Evolutionary conservation across 2,113 vertebrate species (phyloP), one percentile per base, ranked within the genome.

Genomic region (Pampusana beccarii): DNA sequence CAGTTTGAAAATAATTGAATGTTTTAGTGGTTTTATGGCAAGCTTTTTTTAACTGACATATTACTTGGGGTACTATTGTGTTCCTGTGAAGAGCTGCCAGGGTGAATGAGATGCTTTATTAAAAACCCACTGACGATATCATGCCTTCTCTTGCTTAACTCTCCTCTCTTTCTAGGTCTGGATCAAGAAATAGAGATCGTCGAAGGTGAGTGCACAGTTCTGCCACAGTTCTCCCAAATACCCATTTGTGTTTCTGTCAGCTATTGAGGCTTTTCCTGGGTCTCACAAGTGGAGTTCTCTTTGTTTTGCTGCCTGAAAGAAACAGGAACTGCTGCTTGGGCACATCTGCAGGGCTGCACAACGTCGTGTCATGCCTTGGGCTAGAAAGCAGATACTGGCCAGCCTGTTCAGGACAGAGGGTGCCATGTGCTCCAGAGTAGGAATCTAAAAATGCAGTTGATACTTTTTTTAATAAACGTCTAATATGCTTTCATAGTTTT

Each of bases 181-280:
- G 98, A 96, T 99, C 99, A 87, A 98, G 98, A 93, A 99, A 99
- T 50, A 98, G 98, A 97, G 99, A 99, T 93, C 99, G 98, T 40
- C 98, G 96, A 94, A 98, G 98, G 98, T 98, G 93, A 91, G 97
- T 92, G 53, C 2, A 3, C 69, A 66, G 23, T 64, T 91, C 57
- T 67, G 26, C 36, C 34, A 2, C 40, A 57, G 9, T 62, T 88
- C 31, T 77, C n/a, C 24, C 29, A 70, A 28, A 69, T 40, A 12
- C 5, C 12, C 50, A 0, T 17, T 42, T 56, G 34, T 58, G 50
- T 70, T 92, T 88, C 26, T 92, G 0, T 71, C 12, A 67, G 36
- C 24, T 67, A 6, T 19, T 50, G 64, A 65, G 44, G 16, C 28
- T 80, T 75, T 82, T 46, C 21, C 17, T 66, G 40, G 24, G 34